Base-by-base conservation (phyloP, 2,888 invertebrate species). In the Tipula lateralis region DNA sequence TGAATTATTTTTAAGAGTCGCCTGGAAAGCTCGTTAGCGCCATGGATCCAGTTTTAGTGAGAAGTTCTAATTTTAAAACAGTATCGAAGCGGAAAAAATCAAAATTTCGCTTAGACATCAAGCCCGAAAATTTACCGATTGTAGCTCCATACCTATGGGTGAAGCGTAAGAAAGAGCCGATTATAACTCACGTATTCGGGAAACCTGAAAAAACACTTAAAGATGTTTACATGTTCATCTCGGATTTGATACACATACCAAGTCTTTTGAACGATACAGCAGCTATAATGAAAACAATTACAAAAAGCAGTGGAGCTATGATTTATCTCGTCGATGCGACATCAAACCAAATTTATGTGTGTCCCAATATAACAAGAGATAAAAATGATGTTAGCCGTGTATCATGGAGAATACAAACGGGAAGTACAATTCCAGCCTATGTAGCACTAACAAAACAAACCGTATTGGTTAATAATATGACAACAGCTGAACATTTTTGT, bases 391-490 rank as follows among this genome's bases (percentile, higher is more conserved):
- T 9, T 19, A 66, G 12, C 2, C 29, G 50, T 1, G 50, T 84
- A n/a, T n/a, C 29, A 16, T 84, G 84, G 44, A 29, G 9, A 9
- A 84, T 84, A 29, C 16, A 13, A n/a, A 29, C 32, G 12, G 92
- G 91, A 0, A 91, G 91, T 86, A 90, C 91, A 29, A 91, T 92
- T 9, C 92, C 93, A 1, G 92, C 92, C 0, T 92, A 92, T 88
- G 93, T 92, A 1, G 93, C 93, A 0, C 89, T 87, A 39, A 92
- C 91, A 50, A 93, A 92, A 86, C 92, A 93, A 87, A 89, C 88
- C 85, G 87, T 91, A 12, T 88, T 92, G 16, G 88, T 93, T 0
- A 91, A 92, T 29, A 93, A 93, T 87, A 91, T 93, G n/a, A 89
- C 91, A 82, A 89, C 91, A 2, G 91, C 91, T 86, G 86, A 87